Evolutionary conservation across 2,888 invertebrate genomes (phyloP), one percentile per base, ranked within the genome.

Genomic region (Polia nebulosa): DNA sequence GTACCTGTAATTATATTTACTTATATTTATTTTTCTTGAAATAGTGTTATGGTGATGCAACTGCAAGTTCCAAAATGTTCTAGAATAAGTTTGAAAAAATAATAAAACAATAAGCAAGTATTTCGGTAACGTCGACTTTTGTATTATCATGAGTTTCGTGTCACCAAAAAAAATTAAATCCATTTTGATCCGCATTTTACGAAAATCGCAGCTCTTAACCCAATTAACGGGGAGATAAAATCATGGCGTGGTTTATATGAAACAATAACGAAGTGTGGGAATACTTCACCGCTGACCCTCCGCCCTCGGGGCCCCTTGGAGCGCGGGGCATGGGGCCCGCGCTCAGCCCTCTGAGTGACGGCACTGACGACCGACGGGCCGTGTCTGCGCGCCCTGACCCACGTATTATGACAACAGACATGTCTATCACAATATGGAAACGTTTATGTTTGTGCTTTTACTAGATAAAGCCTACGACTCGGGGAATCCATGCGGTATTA

Each of bases 251-350:
- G 88, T 85, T 88, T 86, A 88, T 90, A 88, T 89, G 88, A 90
- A 90, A 90, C 86, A 90, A 88, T 93, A 93, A 93, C 92, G 91
- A 93, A 91, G 88, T 92, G 73, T 76, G 92, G 93, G 93, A 93
- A 90, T 92, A 91, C 83, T 82, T 85, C 83, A 85, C 76, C 60
- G 72, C 66, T 87, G 89, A 89, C 91, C 91, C 89, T 90, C 85
- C 85, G 84, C 81, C 64, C 79, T 58, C 59, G 53, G 66, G 59
- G 39, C 89, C 89, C 85, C 45, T 11, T 20, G 22, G 20, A 85
- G 84, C 78, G 2, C 39, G 39, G n/a, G 15, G 45, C 71, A 75
- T 66, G 75, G 80, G 76, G 56, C 58, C 60, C 60, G 69, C 70
- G 52, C 66, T 22, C 66, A 29, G 74, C 62, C 32, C 51, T 52